Conservation (phyloP, 2,797 vertebrate species). For the Tinamus major region DNA sequence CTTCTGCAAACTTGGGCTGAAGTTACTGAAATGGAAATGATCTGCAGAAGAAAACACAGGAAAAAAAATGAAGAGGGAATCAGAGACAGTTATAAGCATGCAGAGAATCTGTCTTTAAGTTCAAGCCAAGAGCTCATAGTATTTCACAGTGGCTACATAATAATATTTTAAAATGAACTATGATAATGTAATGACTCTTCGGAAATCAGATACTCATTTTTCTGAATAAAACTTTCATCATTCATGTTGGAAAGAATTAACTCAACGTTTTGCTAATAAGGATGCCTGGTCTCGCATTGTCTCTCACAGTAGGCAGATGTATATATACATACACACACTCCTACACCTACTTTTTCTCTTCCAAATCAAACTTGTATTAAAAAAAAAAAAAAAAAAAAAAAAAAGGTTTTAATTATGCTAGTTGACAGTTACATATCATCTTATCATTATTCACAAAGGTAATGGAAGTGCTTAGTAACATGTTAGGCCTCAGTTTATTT, state of each 20-base stretch:
- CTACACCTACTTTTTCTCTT: not conserved
- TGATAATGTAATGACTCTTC: not conserved
- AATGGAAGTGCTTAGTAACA: not conserved
- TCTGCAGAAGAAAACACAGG: not conserved
- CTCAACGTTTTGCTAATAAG: not conserved
- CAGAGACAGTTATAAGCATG: not conserved
- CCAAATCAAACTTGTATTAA: not conserved
- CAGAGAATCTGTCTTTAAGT: not conserved
- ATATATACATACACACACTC: accelerated
- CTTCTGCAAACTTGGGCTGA: not conserved
- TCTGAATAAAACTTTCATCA: not conserved
- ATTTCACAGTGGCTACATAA: not conserved
- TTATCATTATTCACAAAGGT: not conserved
- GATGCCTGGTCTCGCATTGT: not conserved
- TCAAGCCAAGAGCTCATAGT: not conserved
- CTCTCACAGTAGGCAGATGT: not conserved
- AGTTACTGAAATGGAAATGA: not conserved
- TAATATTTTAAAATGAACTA: not conserved
- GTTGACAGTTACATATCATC: not conserved
- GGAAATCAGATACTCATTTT: not conserved
- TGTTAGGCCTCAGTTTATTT: not conserved
- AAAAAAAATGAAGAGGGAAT: not conserved
- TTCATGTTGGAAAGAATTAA: not conserved
- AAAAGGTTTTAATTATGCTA: not conserved
- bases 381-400: not conserved